These are phyloP conservation scores for Mechanitis mazaeus DNA, from an alignment of 2,888 invertebrate species.

Conservation along the genomic window DNA sequence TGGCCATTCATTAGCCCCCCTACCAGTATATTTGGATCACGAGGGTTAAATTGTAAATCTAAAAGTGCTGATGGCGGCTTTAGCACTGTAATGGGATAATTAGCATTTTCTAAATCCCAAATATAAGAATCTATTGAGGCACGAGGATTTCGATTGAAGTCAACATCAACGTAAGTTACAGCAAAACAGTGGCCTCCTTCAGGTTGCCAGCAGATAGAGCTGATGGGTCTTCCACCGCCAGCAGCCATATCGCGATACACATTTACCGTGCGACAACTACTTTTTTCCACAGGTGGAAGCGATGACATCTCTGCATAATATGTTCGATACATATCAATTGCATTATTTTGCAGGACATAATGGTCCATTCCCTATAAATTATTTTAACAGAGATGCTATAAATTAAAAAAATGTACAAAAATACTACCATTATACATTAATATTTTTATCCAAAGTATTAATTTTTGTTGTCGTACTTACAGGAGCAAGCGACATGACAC, in stretches of 20 bases:
- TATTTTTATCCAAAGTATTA: neutral
- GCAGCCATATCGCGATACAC: constrained; percentile 83
- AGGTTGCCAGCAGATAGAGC: constrained; percentile 90
- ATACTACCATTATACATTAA: neutral
- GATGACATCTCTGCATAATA: constrained; percentile 86
- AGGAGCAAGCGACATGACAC: constrained; percentile 74
- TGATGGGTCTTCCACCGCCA: constrained; percentile 79
- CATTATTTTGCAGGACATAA: constrained; percentile 92
- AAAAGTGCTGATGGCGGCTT: constrained; percentile 83
- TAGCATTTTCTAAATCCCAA: constrained; percentile 94
- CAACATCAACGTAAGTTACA: constrained; percentile 86
- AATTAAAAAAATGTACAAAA: too few species aligned
- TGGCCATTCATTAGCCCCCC: constrained; percentile 32
- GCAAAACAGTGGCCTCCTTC: constrained; percentile 88
- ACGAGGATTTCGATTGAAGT: constrained; percentile 79
- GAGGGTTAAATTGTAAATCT: constrained; percentile 85
- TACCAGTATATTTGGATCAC: constrained; percentile 28
- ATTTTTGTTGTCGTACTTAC: constrained; percentile 34
- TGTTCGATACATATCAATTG: constrained; percentile 92
- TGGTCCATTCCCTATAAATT: constrained; percentile 84
- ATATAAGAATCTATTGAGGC: constrained; percentile 73
- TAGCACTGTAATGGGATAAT: constrained; percentile 81
- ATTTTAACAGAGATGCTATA: neutral
- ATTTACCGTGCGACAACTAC: constrained; percentile 85
- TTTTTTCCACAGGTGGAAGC: constrained; percentile 79